phyloP scores from a whole-genome alignment of 2,797 vertebrate species.

The Rhinophrynus dorsalis region DNA sequence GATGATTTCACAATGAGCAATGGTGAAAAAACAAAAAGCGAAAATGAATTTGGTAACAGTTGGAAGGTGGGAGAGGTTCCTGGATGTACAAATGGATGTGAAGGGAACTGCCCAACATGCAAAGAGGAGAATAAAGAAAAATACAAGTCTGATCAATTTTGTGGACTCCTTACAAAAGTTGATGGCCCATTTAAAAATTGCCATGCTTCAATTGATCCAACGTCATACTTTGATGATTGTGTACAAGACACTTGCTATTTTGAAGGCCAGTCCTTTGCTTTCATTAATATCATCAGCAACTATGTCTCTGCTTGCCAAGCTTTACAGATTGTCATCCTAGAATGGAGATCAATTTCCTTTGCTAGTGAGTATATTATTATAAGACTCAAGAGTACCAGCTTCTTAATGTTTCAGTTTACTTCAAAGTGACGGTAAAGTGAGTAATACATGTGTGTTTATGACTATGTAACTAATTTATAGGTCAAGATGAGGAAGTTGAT shows the following conservation, averaged over 20 bases:
- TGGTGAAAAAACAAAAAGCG: neutral
- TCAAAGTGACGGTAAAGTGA: too few relatives aligned
- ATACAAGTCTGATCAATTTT: conserved; percentile 56
- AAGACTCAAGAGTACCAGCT: too few relatives aligned
- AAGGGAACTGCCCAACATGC: conserved; percentile 53
- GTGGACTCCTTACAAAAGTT: conserved; percentile 55
- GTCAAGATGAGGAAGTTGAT: too few relatives aligned
- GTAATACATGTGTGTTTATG: too few relatives aligned
- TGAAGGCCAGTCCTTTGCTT: conserved; percentile 55
- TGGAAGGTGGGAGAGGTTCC: conserved; percentile 70
- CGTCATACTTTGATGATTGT: conserved; percentile 59
- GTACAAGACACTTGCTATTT: conserved; percentile 60
- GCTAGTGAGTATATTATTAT: conserved; percentile 64
- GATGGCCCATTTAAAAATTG: conserved; percentile 62
- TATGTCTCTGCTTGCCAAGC: conserved; percentile 65
- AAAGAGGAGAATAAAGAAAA: conserved; percentile 37
- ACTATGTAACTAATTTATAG: too few relatives aligned
- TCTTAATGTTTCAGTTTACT: too few relatives aligned
- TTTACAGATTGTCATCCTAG: conserved; percentile 52
- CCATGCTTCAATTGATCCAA: conserved; percentile 51
- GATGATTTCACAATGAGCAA: conserved; percentile 23
- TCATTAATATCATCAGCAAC: conserved; percentile 60
- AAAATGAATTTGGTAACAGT: conserved; percentile 45
- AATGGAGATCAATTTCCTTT: conserved; percentile 63
- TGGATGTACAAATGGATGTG: conserved; percentile 61